These are phyloP conservation scores for Stegostoma tigrinum DNA, from an alignment of 2,113 vertebrate species.

Conservation along the genomic window DNA sequence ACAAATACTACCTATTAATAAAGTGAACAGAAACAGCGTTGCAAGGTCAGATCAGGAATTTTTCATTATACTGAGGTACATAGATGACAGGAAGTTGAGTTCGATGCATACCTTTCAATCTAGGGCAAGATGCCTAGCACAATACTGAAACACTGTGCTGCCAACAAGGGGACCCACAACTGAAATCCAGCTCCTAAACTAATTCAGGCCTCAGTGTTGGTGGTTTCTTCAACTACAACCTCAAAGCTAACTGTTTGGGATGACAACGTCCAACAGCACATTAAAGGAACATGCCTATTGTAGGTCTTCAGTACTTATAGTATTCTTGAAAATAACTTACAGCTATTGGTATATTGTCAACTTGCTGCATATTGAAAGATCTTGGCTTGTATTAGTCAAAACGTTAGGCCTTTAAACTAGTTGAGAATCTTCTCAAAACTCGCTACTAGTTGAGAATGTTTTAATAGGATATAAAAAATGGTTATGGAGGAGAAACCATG, in stretches of 20 bases:
- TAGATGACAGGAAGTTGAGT: background rate
- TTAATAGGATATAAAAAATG: background rate
- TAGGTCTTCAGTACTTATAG: background rate
- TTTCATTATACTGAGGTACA: slow-evolving; percentile 15
- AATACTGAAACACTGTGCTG: background rate
- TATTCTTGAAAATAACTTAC: background rate
- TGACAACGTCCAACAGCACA: background rate
- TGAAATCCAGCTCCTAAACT: background rate
- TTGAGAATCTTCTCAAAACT: too few species aligned
- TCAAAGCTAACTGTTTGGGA: background rate
- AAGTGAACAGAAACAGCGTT: background rate
- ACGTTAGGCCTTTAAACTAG: background rate
- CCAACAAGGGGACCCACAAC: background rate
- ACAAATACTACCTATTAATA: background rate
- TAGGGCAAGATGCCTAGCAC: background rate
- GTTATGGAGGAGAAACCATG: background rate
- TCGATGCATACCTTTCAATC: background rate
- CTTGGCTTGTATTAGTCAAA: background rate
- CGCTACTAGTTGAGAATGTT: background rate
- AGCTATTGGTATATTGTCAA: background rate
- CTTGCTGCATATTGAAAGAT: background rate
- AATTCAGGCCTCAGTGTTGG: background rate
- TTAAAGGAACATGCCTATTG: background rate
- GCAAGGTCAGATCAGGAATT: slow-evolving; percentile 6
- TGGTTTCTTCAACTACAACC: background rate